phyloP scores from a whole-genome alignment of 2,888 invertebrate species.

The Dicyrtomina minuta region DNA sequence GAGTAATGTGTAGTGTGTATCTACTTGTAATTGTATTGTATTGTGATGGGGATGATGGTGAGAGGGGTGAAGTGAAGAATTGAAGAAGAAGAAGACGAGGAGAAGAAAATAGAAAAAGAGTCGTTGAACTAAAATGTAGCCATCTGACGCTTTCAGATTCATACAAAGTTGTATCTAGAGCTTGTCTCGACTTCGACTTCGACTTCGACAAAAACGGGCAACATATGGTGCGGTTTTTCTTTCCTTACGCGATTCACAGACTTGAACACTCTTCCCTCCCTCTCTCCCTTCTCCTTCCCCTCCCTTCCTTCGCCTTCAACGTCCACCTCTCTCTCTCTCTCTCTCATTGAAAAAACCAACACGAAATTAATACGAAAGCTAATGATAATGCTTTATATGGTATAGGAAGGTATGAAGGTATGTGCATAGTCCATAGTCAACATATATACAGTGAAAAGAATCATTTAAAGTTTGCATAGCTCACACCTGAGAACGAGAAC shows the following conservation, averaged over 20 bases:
- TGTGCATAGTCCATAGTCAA: too few relatives aligned
- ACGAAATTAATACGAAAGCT: too few relatives aligned
- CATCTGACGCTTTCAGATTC: constrained; percentile 40
- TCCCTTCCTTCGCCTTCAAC: constrained; percentile 10
- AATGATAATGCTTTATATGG: too few relatives aligned
- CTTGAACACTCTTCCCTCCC: constrained; percentile 10
- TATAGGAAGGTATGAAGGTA: too few relatives aligned
- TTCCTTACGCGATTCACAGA: constrained; percentile 13
- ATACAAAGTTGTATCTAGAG: constrained; percentile 8
- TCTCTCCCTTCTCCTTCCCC: constrained; percentile 1
- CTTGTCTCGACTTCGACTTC: neutral
- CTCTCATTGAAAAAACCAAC: neutral
- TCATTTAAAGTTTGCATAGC: too few relatives aligned
- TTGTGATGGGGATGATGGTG: neutral
- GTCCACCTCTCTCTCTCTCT: constrained; percentile 7
- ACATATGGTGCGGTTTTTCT: constrained; percentile 34
- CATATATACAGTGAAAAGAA: too few relatives aligned
- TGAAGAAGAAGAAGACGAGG: constrained; percentile 9
- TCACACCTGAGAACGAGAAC: too few relatives aligned
- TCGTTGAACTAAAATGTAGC: constrained; percentile 38
- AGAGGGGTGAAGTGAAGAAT: neutral
- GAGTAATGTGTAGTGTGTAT: constrained; percentile 2
- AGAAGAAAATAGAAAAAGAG: constrained; percentile 26
- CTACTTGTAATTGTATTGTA: neutral
- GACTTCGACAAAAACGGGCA: constrained; percentile 29